Conservation (phyloP, 2,797 vertebrate genomes). For the Sebastes hubbsi region DNA sequence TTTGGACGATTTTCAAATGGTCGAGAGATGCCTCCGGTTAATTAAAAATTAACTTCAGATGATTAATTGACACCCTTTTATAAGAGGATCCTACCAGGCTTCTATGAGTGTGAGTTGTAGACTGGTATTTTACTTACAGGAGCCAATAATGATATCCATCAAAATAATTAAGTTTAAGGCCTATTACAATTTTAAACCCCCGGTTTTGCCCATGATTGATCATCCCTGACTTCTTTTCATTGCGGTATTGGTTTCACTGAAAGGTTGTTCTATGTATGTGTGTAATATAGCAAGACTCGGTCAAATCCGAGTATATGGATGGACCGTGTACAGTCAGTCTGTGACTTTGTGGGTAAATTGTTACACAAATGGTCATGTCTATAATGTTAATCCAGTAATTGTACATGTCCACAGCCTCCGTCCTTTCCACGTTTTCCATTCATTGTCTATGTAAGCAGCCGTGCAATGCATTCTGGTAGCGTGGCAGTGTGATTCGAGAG, state of each 20-base stretch:
- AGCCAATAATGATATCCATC: conserved; percentile 44
- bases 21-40: conserved; percentile 58
- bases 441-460: too few species aligned
- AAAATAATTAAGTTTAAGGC: conserved; percentile 17
- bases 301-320: rapidly evolving
- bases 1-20: conserved; percentile 76
- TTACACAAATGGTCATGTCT: too few species aligned
- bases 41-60: conserved; percentile 76
- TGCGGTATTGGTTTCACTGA: background rate
- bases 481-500: too few species aligned
- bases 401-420: too few species aligned
- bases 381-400: too few species aligned
- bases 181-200: conserved; percentile 17
- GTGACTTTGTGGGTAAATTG: too few species aligned
- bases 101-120: conserved; percentile 37
- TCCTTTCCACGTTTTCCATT: too few species aligned
- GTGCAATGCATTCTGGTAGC: too few species aligned
- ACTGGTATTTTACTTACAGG: conserved; percentile 24
- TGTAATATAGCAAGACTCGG: too few species aligned
- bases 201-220: conserved; percentile 10
- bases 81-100: conserved; percentile 51
- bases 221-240: background rate
- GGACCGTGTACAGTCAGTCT: too few species aligned
- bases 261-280: background rate
- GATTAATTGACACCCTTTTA: conserved; percentile 72